Base-by-base conservation (phyloP, 2,888 invertebrate genomes). In the Heteropelma amictum region DNA sequence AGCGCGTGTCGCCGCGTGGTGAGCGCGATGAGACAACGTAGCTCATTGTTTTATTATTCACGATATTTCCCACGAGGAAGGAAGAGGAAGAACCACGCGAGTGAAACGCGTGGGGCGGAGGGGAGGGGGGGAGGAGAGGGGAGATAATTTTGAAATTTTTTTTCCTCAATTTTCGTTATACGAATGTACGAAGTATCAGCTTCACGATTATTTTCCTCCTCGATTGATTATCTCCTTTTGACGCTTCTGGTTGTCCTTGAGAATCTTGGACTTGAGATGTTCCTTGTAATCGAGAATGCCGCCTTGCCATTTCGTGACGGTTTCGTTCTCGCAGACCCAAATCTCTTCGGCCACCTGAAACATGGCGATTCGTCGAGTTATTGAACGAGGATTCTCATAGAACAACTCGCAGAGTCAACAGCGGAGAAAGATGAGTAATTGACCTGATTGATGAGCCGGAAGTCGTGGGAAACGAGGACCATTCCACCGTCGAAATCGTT, bases 381-480 rank as follows among this genome's bases (percentile, higher is more conserved):
- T 4, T 0, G 1, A 35, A 12, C n/a, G 4, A 5, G n/a, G 14
- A n/a, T n/a, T n/a, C n/a, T n/a, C n/a, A 38, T 4, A 4, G 7
- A 0, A 40, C 12, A 17, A 1, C 40, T n/a, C 1, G 0, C 6
- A 14, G 19, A 4, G 1, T 2, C 5, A 3, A 53, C 10, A 17
- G 19, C n/a, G 1, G 14, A 3, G 1, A 42, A 7, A 2, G 7
- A 42, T 6, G 17, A 33, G 49, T 7, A 26, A 80, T 85, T 82
- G 88, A 98, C 98, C 93, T 99, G 99, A 90, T 96, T 97, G 79
- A 99, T 99, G 64, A 99, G 94, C 89, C 99, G 93, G 92, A 99
- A 99, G 93, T 99, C 99, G 95, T 99, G 99, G 90, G 98, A 98
- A 84, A 99, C 99, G 21, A 99, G 93, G 78, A 99, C 97, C 95